Evolutionary conservation across 1,140 invertebrate genomes (phyloP), one percentile per base, ranked within the genome.

Genomic region (Calephelis nemesis): DNA sequence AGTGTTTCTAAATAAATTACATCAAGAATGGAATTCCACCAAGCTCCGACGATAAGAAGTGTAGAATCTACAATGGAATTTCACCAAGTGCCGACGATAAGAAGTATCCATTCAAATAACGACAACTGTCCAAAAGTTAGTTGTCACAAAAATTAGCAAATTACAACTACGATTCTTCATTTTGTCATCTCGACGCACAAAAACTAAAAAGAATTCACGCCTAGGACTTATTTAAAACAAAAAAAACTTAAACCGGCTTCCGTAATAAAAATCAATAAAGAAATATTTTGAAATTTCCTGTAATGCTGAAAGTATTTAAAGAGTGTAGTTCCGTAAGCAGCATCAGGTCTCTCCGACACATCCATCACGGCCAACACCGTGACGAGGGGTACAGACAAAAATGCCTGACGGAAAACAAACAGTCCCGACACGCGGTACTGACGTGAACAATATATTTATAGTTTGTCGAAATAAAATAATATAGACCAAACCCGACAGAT

Each of bases 361-460:
- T 78, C 74, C 72, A 77, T 81, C 73, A 78, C 74, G 52, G 52
- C 67, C 67, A 69, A 30, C 52, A 47, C 67, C 74, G 74, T 76
- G 72, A 76, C 74, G 72, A 64, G 49, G 60, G 65, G 75, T 65
- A 47, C 66, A 65, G 75, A 75, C 70, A 73, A 74, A 69, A 75
- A 76, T 74, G 73, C 72, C 50, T 73, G 74, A 76, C 68, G 63
- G 69, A 74, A 73, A 71, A 79, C 71, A 77, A 76, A 79, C 77
- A 76, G 62, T 71, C 68, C 69, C 68, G 62, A 66, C 58, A 58
- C 47, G 39, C 9, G 47, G 70, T 75, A 81, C 71, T 69, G 13
- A 68, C 72, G 64, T 8, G 30, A 0, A 47, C 71, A 70, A 8
- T 66, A 8, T 15, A 15, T 19, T 9, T 15, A 6, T 9, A 19